Evolutionary conservation across 2,888 invertebrate species (phyloP), one percentile per base, ranked within the genome.

Genomic region (Drosophila mayaguana): DNA sequence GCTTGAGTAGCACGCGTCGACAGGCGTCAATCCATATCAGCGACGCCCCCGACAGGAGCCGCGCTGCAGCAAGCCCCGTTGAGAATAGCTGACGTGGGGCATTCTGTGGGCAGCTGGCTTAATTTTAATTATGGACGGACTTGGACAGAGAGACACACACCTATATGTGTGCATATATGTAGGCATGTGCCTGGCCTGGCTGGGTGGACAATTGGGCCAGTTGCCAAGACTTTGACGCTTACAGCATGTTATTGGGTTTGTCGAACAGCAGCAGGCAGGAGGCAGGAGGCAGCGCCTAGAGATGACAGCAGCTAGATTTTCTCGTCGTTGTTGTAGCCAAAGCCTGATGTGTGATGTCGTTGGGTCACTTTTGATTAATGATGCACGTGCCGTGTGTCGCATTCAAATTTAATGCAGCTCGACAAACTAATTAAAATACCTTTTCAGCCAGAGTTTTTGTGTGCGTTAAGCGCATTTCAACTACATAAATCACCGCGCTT

Each of bases 201-300:
- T 20, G 36, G 32, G 28, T 32, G 25, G 38, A 50, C 28, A 60
- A 67, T 61, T 78, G 74, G 74, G 74, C 63, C 53, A 53, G 61
- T 56, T 83, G 75, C 56, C 80, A 78, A 66, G 55, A 28, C 48
- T 63, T 69, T 84, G 82, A 84, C 70, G 67, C 61, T 59, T 64
- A 67, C 60, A 63, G 51, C 78, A 68, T 84, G 85, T 83, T 82
- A 80, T 82, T 69, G 68, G 82, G 66, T 72, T 65, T 84, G 82
- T 69, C 69, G 11, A 64, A 71, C 72, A 77, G 40, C 40, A 40
- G 36, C 38, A 5, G 25, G 25, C 25, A 25, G 25, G 4, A 25
- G 25, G 25, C 25, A 25, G 25, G 4, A 3, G n/a, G n/a, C n/a
- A 22, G n/a, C 25, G 25, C 40, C 18, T 38, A 63, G 53, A 42